phyloP scores from a whole-genome alignment of 2,888 invertebrate genomes.

The Ametastegia equiseti region DNA sequence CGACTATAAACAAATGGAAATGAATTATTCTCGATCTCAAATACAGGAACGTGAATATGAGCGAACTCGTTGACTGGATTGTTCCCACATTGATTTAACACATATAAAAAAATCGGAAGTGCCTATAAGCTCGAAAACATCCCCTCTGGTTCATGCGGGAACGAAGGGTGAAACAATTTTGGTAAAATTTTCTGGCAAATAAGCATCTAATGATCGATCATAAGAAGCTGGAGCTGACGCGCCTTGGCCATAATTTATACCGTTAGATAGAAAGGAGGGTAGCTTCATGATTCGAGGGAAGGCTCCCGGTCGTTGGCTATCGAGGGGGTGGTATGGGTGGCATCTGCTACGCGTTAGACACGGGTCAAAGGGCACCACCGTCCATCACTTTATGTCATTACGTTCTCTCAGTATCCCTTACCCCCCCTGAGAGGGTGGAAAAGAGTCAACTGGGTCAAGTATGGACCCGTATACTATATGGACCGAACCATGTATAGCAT shows the following conservation, averaged over 20 bases:
- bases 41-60: too few relatives aligned
- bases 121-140: slow-evolving; percentile 56
- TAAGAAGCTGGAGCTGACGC: slow-evolving; percentile 73
- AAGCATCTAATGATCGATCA: slow-evolving; percentile 74
- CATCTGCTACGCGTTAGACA: slow-evolving; percentile 75
- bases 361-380: slow-evolving; percentile 73
- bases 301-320: slow-evolving; percentile 50
- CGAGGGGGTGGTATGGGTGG: slow-evolving; percentile 64
- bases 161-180: slow-evolving; percentile 64
- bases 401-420: slow-evolving; percentile 55
- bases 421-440: too few relatives aligned
- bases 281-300: slow-evolving; percentile 64
- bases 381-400: slow-evolving; percentile 67
- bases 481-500: too few relatives aligned
- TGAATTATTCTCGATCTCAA: too few relatives aligned
- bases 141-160: slow-evolving; percentile 11
- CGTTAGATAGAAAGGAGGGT: slow-evolving; percentile 71
- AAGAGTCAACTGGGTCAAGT: slow-evolving; percentile 74
- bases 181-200: slow-evolving; percentile 72
- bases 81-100: slow-evolving; percentile 13
- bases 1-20: too few relatives aligned
- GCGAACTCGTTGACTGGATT: not conserved
- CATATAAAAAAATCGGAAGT: not conserved
- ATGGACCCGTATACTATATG: slow-evolving; percentile 49
- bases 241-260: slow-evolving; percentile 74